Percentiles rank a stretch among this genome's conserved stretches.
Evolutionary conservation across 1,140 invertebrate genomes (phyloP).

Genomic region (Drosophila nebulosa): DNA sequence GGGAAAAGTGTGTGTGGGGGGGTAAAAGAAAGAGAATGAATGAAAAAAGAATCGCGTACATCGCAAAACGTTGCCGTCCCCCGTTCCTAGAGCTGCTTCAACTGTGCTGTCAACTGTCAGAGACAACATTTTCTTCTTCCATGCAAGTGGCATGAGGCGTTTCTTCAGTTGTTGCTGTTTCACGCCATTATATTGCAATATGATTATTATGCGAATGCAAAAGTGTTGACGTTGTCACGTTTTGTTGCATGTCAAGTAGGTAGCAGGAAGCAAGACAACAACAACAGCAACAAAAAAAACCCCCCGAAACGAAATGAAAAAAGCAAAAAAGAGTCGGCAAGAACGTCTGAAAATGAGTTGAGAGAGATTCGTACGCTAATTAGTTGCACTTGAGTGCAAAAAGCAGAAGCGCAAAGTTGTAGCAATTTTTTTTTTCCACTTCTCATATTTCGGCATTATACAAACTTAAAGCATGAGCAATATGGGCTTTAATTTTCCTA

Average conservation of each 20-base stretch:
- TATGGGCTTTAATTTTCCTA: no score
- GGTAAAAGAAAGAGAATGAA: neutral
- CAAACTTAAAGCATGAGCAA: neutral
- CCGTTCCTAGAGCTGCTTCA: conserved; percentile 41
- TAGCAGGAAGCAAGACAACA: neutral
- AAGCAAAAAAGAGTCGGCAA: neutral
- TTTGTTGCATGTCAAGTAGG: conserved; percentile 68
- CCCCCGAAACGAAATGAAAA: neutral
- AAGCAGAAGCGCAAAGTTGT: neutral
- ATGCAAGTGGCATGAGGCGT: conserved; percentile 19
- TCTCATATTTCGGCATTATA: neutral
- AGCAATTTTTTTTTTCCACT: neutral
- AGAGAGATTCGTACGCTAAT: conserved; percentile 1
- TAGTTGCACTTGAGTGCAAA: conserved; percentile 18
- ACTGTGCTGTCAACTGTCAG: conserved; percentile 72
- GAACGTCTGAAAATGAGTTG: neutral
- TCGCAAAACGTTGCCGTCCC: conserved; percentile 44
- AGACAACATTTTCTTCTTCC: conserved; percentile 48
- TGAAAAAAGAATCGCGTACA: conserved; percentile 22
- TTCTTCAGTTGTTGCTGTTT: conserved; percentile 54
- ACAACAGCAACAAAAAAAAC: conserved; percentile 18
- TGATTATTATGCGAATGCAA: conserved; percentile 75
- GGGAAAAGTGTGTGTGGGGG: neutral
- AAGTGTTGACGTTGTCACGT: conserved; percentile 76
- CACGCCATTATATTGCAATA: conserved; percentile 75